Conservation (phyloP, 2,113 vertebrate species). For the Bufo gargarizans region DNA sequence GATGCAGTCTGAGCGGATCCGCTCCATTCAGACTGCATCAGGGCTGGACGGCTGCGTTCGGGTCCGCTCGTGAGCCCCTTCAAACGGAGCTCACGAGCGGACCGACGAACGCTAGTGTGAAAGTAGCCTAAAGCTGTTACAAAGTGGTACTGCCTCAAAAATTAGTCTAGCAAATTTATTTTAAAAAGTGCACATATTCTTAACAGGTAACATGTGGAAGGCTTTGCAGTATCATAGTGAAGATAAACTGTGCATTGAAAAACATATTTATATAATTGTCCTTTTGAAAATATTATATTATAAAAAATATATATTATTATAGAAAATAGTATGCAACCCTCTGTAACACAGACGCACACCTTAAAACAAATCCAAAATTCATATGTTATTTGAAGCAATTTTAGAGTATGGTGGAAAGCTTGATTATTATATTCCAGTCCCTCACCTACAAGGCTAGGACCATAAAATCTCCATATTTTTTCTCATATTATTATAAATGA, state of each 20-base stretch:
- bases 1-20: no score
- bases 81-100: no score
- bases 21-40: no score
- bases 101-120: no score
- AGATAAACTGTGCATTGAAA: background rate
- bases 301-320: background rate
- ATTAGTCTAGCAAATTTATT: no score
- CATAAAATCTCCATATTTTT: conserved; percentile 1
- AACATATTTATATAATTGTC: background rate
- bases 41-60: no score
- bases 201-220: no score
- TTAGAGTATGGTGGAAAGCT: background rate
- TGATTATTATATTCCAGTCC: background rate
- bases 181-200: no score
- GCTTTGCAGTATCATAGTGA: no score
- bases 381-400: background rate
- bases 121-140: no score
- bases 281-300: background rate
- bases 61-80: no score
- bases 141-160: no score
- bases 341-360: background rate
- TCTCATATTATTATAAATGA: background rate
- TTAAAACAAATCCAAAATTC: background rate
- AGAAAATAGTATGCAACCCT: background rate
- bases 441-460: background rate